phyloP scores from a whole-genome alignment of 2,797 vertebrate species.

The Neostethus bicornis region DNA sequence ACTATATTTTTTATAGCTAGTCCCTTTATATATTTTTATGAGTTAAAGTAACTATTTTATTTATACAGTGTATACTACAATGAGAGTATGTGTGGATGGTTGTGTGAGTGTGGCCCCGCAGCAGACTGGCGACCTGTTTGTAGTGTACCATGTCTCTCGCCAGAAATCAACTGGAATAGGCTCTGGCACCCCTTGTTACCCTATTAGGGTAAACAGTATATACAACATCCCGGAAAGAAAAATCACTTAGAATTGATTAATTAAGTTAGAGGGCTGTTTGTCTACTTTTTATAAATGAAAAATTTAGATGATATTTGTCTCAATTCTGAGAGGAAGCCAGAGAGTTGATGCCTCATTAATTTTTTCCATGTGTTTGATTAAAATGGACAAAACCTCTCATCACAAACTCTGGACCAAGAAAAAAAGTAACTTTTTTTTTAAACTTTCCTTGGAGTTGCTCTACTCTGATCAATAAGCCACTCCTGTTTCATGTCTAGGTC shows the following conservation, averaged over 20 bases:
- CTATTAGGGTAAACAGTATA: too few species aligned
- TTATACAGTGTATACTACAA: too few species aligned
- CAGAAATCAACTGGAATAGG: too few species aligned
- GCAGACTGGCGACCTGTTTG: too few species aligned
- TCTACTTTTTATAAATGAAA: neutral
- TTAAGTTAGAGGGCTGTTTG: neutral
- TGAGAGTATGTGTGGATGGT: too few species aligned
- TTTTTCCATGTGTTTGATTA: slow-evolving; percentile 34
- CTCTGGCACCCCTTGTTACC: too few species aligned
- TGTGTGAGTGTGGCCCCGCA: too few species aligned
- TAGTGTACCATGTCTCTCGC: too few species aligned
- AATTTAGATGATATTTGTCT: slow-evolving; percentile 2
- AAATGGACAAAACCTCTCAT: slow-evolving; percentile 20
- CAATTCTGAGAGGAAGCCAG: slow-evolving; percentile 8
- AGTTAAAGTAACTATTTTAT: too few species aligned
- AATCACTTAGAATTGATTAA: neutral
- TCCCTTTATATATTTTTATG: too few species aligned
- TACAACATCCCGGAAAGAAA: neutral
- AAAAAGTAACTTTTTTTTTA: slow-evolving; percentile 22
- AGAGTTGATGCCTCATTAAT: slow-evolving; percentile 32
- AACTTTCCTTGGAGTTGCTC: slow-evolving; percentile 22
- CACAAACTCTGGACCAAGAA: slow-evolving; percentile 15
- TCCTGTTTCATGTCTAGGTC: slow-evolving; percentile 36
- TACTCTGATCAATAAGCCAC: slow-evolving; percentile 49
- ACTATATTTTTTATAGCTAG: too few species aligned